A percentile compares a stretch with the other conserved stretches of the same genome.
These are phyloP conservation scores for Mantis religiosa DNA, from an alignment of 2,888 invertebrate species.

Conservation along the genomic window DNA sequence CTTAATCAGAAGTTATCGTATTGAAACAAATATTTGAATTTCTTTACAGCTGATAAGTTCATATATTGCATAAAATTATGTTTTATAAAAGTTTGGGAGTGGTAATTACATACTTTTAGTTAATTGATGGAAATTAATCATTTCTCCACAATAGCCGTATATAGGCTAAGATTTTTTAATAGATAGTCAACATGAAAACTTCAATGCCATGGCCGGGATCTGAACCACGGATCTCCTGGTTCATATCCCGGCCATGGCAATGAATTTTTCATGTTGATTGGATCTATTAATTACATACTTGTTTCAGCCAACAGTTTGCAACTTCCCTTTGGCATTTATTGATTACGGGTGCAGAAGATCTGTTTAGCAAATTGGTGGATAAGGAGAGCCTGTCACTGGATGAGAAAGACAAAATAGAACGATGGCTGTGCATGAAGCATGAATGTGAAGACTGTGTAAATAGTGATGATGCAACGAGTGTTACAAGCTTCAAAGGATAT, in stretches of 20 bases:
- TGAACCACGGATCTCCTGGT: no score
- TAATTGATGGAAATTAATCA: no score
- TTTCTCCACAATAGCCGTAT: no score
- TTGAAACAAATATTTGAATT: background rate
- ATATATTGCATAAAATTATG: background rate
- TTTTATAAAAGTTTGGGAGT: background rate
- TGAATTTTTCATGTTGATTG: no score
- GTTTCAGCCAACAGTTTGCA: conserved; percentile 63
- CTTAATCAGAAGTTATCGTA: no score
- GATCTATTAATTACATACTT: background rate
- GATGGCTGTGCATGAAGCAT: conserved; percentile 81
- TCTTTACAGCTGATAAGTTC: background rate
- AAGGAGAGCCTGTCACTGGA: conserved; percentile 65
- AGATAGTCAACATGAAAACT: no score
- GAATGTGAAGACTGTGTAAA: conserved; percentile 81
- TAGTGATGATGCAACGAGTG: conserved; percentile 47
- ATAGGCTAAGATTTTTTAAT: no score
- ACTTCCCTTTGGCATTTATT: conserved; percentile 77
- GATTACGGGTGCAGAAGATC: conserved; percentile 77
- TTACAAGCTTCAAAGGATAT: conserved; percentile 48
- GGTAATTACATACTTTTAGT: no score
- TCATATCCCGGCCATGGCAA: no score
- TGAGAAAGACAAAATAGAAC: conserved; percentile 72
- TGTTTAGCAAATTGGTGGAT: conserved; percentile 71
- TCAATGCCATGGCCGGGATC: no score